Evolutionary conservation across 2,113 vertebrate genomes (phyloP).

Genomic region (Puffinus mauretanicus): DNA sequence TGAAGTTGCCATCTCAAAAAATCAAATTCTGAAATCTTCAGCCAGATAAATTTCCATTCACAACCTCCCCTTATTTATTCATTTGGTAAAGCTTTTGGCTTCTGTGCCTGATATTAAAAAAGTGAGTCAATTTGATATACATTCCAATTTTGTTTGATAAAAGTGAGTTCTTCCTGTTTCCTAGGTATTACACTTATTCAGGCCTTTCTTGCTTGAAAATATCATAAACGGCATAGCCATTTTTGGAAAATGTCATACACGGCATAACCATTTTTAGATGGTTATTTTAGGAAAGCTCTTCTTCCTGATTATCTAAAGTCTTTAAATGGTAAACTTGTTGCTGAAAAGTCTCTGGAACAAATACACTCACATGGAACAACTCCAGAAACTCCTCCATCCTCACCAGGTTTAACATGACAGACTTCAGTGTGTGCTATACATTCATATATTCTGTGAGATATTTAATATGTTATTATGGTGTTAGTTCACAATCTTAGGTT

Average conservation of each 20-base stretch:
- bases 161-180: background rate
- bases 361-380: background rate
- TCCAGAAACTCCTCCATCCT: background rate
- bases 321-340: constrained; percentile 47
- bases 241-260: constrained; percentile 33
- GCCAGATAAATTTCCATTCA: background rate
- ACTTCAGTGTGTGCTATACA: background rate
- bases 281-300: constrained; percentile 56
- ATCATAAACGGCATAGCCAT: background rate
- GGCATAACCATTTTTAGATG: constrained; percentile 18
- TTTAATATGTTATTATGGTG: background rate
- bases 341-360: constrained; percentile 7
- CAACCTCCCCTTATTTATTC: background rate
- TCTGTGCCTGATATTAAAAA: background rate
- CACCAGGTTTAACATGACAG: background rate
- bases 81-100: background rate
- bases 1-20: background rate
- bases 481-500: background rate
- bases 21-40: background rate
- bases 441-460: background rate
- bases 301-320: constrained; percentile 13
- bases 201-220: constrained; percentile 8
- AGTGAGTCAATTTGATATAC: background rate
- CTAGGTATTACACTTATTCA: background rate
- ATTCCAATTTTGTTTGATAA: background rate